Evolutionary conservation across 2,888 invertebrate genomes (phyloP), one percentile per base, ranked within the genome.

Genomic region (Drosophila neotestacea): DNA sequence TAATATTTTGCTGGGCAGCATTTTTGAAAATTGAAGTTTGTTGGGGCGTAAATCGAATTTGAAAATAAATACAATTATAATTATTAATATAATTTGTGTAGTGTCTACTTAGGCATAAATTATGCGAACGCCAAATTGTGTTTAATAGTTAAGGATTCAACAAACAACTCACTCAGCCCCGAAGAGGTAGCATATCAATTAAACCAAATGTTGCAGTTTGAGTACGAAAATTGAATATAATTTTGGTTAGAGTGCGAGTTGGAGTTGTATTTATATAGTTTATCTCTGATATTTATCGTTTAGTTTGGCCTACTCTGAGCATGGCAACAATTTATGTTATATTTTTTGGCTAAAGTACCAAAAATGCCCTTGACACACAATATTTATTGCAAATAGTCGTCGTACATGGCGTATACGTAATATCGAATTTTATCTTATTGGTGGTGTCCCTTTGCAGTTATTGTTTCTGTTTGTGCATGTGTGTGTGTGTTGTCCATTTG

Each of bases 31-130:
- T 58, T 42, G 30, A 44, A 48, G 44, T 27, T 34, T 5, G 22
- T 54, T 50, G 60, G 52, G 36, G 52, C 59, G 72, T 75, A 48
- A 44, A 73, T 66, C 52, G 44, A 65, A 62, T 48, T 48, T 50
- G 41, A 61, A 67, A 66, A 47, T 44, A 48, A 59, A 55, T 50
- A 66, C 48, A 42, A 70, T 71, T 56, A 68, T 68, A 58, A 68
- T 70, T 58, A 68, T 70, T 58, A 63, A 80, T 73, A 78, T 78
- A 87, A 78, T 76, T 80, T 72, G 69, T 78, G 27, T 13, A 38
- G 30, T 47, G 81, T 84, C 84, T 77, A 84, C 79, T 81, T 72
- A 54, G 38, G 75, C 87, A 84, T 86, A 79, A 73, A 76, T 70
- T 82, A 70, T 70, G 48, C 56, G 28, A 50, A 56, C 36, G 51